These are phyloP conservation scores for Pelosia muscerda DNA, from an alignment of 2,888 invertebrate genomes.

Conservation along the genomic window DNA sequence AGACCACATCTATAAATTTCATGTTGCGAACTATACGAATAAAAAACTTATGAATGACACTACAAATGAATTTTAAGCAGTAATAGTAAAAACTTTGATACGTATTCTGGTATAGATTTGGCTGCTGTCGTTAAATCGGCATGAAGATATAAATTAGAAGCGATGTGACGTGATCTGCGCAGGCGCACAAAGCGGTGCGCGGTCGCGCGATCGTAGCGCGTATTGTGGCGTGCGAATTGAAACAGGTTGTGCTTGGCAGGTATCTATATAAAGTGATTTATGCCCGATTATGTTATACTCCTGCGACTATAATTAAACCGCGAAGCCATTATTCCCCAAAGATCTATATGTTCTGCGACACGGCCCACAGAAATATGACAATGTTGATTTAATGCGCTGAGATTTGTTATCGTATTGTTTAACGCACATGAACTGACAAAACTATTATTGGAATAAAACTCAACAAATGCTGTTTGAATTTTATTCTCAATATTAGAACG, in stretches of 20 bases:
- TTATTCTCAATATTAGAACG: slow-evolving; percentile 38
- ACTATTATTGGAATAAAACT: slow-evolving; percentile 27
- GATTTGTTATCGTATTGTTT: slow-evolving; percentile 57
- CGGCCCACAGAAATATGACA: slow-evolving; percentile 70
- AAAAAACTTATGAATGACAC: slow-evolving; percentile 71
- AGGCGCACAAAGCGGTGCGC: slow-evolving; percentile 69
- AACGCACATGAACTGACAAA: slow-evolving; percentile 36
- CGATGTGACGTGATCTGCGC: slow-evolving; percentile 69
- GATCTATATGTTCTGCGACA: slow-evolving; percentile 69
- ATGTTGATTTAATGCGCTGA: slow-evolving; percentile 69
- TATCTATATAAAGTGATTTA: slow-evolving; percentile 84
- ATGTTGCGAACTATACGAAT: slow-evolving; percentile 61
- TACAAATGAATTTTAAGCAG: slow-evolving; percentile 72
- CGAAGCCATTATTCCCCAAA: slow-evolving; percentile 80
- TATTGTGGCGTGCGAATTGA: slow-evolving; percentile 81
- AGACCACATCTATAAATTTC: slow-evolving; percentile 77
- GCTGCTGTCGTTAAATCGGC: slow-evolving; percentile 75
- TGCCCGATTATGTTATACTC: slow-evolving; percentile 81
- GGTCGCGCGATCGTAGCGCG: slow-evolving; percentile 55
- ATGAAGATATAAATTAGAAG: slow-evolving; percentile 84
- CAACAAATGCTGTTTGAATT: slow-evolving; percentile 38
- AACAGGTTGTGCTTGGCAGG: slow-evolving; percentile 86
- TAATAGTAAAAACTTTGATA: slow-evolving; percentile 71
- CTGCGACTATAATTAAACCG: slow-evolving; percentile 81
- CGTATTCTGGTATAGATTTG: slow-evolving; percentile 70